Evolutionary conservation across 2,888 invertebrate species (phyloP).

Genomic region (Lasioglossum villosulum): DNA sequence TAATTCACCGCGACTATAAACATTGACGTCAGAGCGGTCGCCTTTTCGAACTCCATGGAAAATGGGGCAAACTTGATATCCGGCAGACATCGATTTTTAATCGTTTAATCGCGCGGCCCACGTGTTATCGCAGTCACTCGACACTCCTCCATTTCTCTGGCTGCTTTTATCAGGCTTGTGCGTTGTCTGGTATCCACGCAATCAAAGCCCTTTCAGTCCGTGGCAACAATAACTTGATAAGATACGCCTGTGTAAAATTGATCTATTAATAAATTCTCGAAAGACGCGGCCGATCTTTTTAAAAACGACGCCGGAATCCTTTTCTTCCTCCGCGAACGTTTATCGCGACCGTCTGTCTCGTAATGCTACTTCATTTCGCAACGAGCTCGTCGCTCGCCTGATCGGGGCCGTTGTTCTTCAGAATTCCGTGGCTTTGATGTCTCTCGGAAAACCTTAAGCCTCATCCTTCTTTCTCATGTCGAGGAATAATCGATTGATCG

Average conservation of each 20-base stretch:
- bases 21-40: constrained; percentile 13
- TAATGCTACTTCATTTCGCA: constrained; percentile 6
- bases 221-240: constrained; percentile 37
- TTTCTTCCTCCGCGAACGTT: background rate
- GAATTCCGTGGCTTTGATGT: background rate
- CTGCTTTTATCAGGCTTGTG: constrained; percentile 6
- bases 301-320: background rate
- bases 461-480: background rate
- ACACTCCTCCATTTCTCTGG: constrained; percentile 7
- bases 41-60: constrained; percentile 14
- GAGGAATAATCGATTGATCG: constrained; percentile 16
- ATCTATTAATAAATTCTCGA: constrained; percentile 26
- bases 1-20: constrained; percentile 36
- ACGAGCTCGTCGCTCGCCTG: background rate
- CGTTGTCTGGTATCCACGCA: constrained; percentile 22
- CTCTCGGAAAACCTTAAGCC: background rate
- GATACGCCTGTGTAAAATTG: constrained; percentile 18
- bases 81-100: constrained; percentile 47
- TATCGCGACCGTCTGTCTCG: background rate
- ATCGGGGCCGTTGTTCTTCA: background rate
- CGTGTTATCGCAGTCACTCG: constrained; percentile 34
- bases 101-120: constrained; percentile 46
- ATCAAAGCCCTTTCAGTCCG: constrained; percentile 8
- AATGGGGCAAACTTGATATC: constrained; percentile 51
- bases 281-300: background rate